Base-by-base conservation (phyloP, 2,888 invertebrate genomes). In the Epistrophe grossulariae region DNA sequence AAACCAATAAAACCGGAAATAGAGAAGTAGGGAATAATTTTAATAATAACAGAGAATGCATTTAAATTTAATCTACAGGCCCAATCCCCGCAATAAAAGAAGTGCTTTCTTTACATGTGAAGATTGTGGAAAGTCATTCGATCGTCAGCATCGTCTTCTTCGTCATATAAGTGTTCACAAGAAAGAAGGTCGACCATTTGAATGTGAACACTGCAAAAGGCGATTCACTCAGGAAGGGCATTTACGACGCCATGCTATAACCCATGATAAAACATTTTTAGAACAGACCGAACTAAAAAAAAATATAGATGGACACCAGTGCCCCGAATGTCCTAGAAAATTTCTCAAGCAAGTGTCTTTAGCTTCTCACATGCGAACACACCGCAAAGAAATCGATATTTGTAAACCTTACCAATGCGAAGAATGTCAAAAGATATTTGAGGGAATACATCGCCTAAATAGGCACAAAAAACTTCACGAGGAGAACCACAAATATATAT, bases 391-490 rank as follows among this genome's bases (percentile, higher is more conserved):
- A 19, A 73, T 60, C n/a, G 71, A 91, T 82, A 91, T 92, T 73
- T 71, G 83, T 13, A 89, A 89, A 66, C 68, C 62, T n/a, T 90
- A 89, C 68, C 77, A 89, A 4, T 95, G 95, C 90, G 93, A 94
- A 73, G 90, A 93, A 24, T 94, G 94, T 88, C 90, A 91, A 0
- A 94, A 94, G 88, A 91, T 90, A 6, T 94, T 94, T 90, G 89
- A 90, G 0, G 90, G 92, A 50, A 93, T 94, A 79, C 90, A 92
- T 38, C 89, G 93, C 28, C 90, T 95, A 10, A 93, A 92, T 55
- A 91, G 94, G n/a, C 94, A 95, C 88, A 89, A 93, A 70, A 94
- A 94, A 88, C 92, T 94, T 35, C 95, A 95, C 89, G 93, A 92
- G 5, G 91, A 93, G n/a, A 92, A 93, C 3, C 94, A 94, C 79